A percentile compares a stretch with the other conserved stretches of the same genome.
Evolutionary conservation across 2,113 vertebrate species (phyloP).

Genomic region (Ivindomyrus marchei): DNA sequence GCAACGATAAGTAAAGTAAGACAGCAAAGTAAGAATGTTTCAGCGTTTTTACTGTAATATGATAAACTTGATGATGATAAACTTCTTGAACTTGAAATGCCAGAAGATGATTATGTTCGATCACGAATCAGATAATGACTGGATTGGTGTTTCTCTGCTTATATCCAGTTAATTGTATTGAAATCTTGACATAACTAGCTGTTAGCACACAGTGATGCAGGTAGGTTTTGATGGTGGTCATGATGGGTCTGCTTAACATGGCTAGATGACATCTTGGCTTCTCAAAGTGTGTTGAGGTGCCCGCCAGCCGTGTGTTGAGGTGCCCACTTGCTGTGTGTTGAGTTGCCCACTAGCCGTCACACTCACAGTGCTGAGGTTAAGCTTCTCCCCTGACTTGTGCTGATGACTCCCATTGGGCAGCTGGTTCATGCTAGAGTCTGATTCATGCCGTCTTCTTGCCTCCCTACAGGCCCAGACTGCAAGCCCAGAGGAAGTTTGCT

Average conservation of each 20-base stretch:
- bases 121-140: background rate
- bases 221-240: background rate
- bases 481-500: slow-evolving; percentile 98
- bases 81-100: background rate
- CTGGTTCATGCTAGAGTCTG: background rate
- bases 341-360: background rate
- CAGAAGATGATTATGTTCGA: background rate
- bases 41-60: too few relatives aligned
- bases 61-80: too few relatives aligned
- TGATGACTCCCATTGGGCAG: background rate
- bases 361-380: background rate
- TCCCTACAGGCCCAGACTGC: slow-evolving; percentile 82
- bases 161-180: background rate
- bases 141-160: background rate
- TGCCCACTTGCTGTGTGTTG: too few relatives aligned
- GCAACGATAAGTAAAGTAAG: too few relatives aligned
- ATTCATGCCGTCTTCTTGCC: background rate
- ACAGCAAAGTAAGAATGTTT: too few relatives aligned
- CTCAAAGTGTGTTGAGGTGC: background rate
- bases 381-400: background rate
- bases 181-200: background rate
- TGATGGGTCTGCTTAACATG: background rate
- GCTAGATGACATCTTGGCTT: background rate
- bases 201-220: background rate
- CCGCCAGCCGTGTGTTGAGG: background rate